phyloP scores from a whole-genome alignment of 1,140 invertebrate genomes.

The Olivierus martensii region DNA sequence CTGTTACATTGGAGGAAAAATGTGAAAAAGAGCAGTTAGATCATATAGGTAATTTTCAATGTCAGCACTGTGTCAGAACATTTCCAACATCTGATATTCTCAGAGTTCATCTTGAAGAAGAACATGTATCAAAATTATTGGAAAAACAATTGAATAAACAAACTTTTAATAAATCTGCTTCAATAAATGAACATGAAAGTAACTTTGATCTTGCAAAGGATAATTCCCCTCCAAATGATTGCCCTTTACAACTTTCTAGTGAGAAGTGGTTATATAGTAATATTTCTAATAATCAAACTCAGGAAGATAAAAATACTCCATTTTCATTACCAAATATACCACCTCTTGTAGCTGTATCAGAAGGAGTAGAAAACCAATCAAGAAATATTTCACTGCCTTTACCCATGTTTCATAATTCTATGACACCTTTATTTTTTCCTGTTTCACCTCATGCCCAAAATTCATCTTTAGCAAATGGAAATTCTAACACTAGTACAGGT shows the following conservation, averaged over 20 bases:
- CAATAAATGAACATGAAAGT: constrained; percentile 2
- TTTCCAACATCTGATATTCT: constrained; percentile 18
- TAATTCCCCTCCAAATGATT: background rate
- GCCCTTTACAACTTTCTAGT: background rate
- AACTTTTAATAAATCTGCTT: constrained; percentile 6
- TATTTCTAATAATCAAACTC: background rate
- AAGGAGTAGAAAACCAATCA: constrained; percentile 12
- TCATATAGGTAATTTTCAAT: background rate
- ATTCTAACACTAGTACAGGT: constrained; percentile 24
- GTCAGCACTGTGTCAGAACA: constrained; percentile 19
- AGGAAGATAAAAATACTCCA: constrained; percentile 7
- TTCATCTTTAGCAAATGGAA: constrained; percentile 15
- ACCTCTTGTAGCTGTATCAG: constrained; percentile 13
- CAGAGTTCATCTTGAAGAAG: constrained; percentile 22
- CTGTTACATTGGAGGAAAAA: constrained; percentile 1
- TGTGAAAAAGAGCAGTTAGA: constrained; percentile 1
- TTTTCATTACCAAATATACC: constrained; percentile 18
- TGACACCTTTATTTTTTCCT: constrained; percentile 21
- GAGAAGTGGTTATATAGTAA: no score
- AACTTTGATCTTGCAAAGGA: constrained; percentile 3
- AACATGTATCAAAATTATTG: constrained; percentile 20
- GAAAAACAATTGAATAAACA: constrained; percentile 9
- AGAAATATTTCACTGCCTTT: constrained; percentile 10
- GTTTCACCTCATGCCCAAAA: constrained; percentile 19
- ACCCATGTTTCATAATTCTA: constrained; percentile 21